A percentile compares a stretch with the other conserved stretches of the same genome.
Evolutionary conservation across 53 echinoderm and acorn worm genomes (phyloP).

Genomic region (Crossaster papposus): DNA sequence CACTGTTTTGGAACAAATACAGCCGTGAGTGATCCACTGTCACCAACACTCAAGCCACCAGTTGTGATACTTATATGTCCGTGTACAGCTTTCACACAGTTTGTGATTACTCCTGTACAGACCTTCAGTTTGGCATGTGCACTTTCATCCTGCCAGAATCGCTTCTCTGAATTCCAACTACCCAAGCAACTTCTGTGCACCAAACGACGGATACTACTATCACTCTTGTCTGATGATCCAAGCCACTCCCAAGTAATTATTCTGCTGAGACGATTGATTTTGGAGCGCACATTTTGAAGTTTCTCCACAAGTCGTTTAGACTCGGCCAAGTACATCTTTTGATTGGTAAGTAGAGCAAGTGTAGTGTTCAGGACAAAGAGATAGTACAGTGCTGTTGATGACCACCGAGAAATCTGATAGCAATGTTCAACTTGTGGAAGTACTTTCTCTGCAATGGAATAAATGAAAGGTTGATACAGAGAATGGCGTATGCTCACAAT

Average conservation of each 20-base stretch:
- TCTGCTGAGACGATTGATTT: background rate
- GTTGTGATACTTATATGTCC: conserved; percentile 44
- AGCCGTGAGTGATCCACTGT: conserved; percentile 9
- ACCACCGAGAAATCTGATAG: background rate
- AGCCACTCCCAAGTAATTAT: conserved; percentile 52
- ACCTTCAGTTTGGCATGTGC: conserved; percentile 38
- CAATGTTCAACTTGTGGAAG: conserved; percentile 36
- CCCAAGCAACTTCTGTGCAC: conserved; percentile 38
- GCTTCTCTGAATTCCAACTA: conserved; percentile 17
- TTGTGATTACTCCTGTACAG: conserved; percentile 36
- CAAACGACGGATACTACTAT: background rate
- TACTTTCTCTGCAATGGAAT: conserved; percentile 28
- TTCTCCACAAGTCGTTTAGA: conserved; percentile 18
- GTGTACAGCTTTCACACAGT: conserved; percentile 14
- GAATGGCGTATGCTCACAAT: conserved; percentile 32
- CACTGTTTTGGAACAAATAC: conserved; percentile 40
- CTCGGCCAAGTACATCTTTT: background rate
- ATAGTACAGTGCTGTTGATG: conserved; percentile 40
- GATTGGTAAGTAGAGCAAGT: conserved; percentile 18
- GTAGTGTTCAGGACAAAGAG: conserved; percentile 32
- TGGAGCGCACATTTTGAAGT: conserved; percentile 23
- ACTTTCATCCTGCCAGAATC: conserved; percentile 39
- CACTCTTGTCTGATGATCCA: too few species aligned
- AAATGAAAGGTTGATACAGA: background rate
- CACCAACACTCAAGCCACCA: background rate